A percentile compares a stretch with the other conserved stretches of the same genome.
Conservation (phyloP, 2,113 vertebrate genomes). For the Gnathonemus echidnorhynchus region DNA sequence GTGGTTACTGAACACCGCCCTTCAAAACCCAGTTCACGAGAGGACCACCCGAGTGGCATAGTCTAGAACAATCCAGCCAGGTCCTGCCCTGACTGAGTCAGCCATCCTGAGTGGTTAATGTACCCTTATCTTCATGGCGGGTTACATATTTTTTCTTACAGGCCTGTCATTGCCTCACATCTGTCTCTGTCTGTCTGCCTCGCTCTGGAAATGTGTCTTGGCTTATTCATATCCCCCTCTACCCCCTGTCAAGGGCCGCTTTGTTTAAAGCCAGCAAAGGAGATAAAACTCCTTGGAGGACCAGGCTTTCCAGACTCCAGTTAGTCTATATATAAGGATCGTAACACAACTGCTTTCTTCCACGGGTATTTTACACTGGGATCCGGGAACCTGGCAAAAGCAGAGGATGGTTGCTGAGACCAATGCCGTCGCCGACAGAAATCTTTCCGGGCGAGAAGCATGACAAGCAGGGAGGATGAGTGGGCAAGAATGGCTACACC, state of each 20-base stretch:
- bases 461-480: not conserved
- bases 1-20: conserved; percentile 49
- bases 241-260: not conserved
- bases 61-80: conserved; percentile 23
- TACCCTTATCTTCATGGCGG: not conserved
- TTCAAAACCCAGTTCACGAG: conserved; percentile 35
- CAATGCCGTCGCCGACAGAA: not conserved
- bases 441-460: not conserved
- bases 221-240: not conserved
- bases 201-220: not conserved
- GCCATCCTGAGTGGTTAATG: not conserved
- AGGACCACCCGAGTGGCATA: conserved; percentile 55
- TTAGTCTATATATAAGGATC: not conserved
- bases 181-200: not conserved
- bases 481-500: not conserved
- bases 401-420: not conserved
- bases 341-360: not conserved
- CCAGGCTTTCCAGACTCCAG: not conserved
- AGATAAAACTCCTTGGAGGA: not conserved
- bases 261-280: not conserved
- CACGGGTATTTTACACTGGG: not conserved
- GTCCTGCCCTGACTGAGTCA: not conserved
- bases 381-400: not conserved
- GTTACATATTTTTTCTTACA: not conserved
- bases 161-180: not conserved